Percentiles rank a stretch among this genome's conserved stretches.
Conservation (phyloP, 2,113 vertebrate species). For the Carlito syrichta region DNA sequence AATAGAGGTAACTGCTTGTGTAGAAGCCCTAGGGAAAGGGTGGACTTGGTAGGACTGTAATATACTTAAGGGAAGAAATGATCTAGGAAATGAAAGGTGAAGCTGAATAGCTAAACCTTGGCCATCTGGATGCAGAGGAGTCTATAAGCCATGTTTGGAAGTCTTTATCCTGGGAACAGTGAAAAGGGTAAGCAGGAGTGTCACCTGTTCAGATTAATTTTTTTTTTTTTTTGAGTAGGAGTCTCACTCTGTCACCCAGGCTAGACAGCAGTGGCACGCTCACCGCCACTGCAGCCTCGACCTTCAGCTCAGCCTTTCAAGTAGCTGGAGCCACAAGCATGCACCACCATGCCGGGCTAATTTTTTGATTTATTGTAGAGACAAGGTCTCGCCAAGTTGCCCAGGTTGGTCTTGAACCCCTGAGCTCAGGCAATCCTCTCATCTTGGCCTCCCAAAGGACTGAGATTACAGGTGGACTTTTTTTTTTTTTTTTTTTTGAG, state of each 20-base stretch:
- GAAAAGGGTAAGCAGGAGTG: neutral
- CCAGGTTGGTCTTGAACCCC: no score
- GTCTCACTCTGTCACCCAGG: no score
- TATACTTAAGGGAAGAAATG: neutral
- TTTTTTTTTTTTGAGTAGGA: neutral
- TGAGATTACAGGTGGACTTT: neutral
- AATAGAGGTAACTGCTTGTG: neutral
- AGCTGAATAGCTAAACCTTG: neutral
- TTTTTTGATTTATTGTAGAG: no score
- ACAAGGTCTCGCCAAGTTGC: no score
- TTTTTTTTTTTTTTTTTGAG: no score
- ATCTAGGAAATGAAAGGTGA: neutral
- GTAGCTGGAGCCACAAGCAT: no score
- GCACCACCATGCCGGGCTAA: no score
- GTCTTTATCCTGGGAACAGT: neutral
- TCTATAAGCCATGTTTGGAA: neutral
- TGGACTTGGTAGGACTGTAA: neutral
- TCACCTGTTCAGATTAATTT: neutral
- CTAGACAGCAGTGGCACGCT: no score
- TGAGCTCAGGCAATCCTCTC: accelerated
- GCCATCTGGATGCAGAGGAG: neutral
- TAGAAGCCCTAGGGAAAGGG: neutral
- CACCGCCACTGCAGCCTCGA: no score
- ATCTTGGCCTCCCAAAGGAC: no score
- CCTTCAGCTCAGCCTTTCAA: no score